Evolutionary conservation across 2,888 invertebrate species (phyloP).

Genomic region (Drosophila gaucha): DNA sequence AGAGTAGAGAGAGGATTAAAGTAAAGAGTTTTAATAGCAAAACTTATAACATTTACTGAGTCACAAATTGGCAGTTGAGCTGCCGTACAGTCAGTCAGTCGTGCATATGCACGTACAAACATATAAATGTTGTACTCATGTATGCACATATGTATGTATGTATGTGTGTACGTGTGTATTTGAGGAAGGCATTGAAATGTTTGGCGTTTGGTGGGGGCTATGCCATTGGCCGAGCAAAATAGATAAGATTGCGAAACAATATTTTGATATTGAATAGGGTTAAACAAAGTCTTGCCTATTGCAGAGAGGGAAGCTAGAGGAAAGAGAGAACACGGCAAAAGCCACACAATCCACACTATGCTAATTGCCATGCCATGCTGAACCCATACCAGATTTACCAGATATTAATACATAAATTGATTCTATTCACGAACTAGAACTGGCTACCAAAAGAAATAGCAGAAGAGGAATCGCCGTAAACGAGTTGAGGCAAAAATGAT

Average conservation of each 20-base stretch:
- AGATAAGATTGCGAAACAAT: slow-evolving; percentile 49
- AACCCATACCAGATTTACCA: background rate
- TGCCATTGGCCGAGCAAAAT: slow-evolving; percentile 14
- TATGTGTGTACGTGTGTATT: background rate
- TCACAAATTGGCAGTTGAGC: slow-evolving; percentile 23
- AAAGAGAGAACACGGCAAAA: background rate
- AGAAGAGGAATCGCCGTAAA: slow-evolving; percentile 11
- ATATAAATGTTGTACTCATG: too few species aligned
- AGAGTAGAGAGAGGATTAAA: background rate
- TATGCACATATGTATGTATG: background rate
- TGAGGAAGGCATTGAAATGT: slow-evolving; percentile 28
- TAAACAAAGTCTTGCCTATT: background rate
- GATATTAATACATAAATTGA: slow-evolving; percentile 6
- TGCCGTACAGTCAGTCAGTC: background rate
- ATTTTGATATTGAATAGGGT: slow-evolving; percentile 13
- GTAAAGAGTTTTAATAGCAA: background rate
- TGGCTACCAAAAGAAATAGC: background rate
- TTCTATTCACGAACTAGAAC: slow-evolving; percentile 1
- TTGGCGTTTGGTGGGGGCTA: slow-evolving; percentile 18
- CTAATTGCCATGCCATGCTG: slow-evolving; percentile 7
- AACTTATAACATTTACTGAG: slow-evolving; percentile 8
- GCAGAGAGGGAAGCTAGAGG: background rate
- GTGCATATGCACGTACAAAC: too few species aligned
- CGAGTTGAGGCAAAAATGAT: slow-evolving; percentile 34
- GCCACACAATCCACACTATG: slow-evolving; percentile 3